A percentile compares a stretch with the other conserved stretches of the same genome.
Conservation (phyloP, 35 echinoderm and acorn worm genomes). For the Stichopus chloronotus region DNA sequence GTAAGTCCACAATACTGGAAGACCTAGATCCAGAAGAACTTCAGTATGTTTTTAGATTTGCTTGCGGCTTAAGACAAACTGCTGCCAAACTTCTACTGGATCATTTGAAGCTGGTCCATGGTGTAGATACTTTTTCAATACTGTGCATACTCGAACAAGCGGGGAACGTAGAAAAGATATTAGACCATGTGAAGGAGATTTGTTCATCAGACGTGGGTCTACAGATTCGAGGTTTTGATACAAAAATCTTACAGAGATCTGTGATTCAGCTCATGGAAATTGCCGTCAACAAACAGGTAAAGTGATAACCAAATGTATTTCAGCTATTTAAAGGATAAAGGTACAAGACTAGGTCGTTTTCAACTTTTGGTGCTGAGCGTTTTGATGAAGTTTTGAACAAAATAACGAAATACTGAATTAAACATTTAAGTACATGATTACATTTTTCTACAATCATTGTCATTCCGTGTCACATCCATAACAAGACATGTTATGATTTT, state of each 20-base stretch:
- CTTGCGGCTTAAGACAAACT: not conserved
- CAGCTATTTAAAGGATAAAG: too few relatives aligned
- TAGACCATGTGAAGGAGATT: not conserved
- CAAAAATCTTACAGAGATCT: not conserved
- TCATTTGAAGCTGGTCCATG: not conserved
- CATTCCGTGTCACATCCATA: too few relatives aligned
- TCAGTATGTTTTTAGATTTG: constrained; percentile 8
- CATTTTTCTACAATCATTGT: too few relatives aligned
- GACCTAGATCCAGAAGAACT: not conserved
- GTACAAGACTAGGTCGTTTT: too few relatives aligned
- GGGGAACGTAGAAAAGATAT: not conserved
- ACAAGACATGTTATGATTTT: too few relatives aligned
- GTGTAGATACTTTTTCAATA: not conserved
- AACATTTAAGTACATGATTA: too few relatives aligned
- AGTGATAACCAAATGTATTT: not conserved
- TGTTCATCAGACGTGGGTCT: not conserved
- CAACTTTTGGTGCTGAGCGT: too few relatives aligned
- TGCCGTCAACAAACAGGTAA: not conserved
- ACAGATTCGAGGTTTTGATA: not conserved
- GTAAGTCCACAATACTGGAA: not conserved
- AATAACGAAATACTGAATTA: too few relatives aligned
- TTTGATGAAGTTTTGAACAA: too few relatives aligned
- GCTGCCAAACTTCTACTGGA: not conserved
- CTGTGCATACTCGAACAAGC: constrained; percentile 2
- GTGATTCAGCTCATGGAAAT: not conserved